Evolutionary conservation across 2,113 vertebrate species (phyloP), one percentile per base, ranked within the genome.

Genomic region (Carollia perspicillata): DNA sequence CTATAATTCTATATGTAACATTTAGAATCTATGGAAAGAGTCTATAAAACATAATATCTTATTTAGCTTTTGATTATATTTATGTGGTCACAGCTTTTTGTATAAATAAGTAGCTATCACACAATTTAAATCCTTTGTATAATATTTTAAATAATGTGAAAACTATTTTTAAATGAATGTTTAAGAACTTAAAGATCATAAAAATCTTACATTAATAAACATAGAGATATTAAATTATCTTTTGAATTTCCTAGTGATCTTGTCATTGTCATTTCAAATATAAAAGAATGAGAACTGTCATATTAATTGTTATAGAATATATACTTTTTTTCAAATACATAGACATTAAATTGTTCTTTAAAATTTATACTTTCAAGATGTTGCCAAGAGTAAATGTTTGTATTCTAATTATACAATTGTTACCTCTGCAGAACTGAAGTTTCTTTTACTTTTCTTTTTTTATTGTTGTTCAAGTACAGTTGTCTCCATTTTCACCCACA

Each of bases 321-420:
- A 58, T 58, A 58, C 55, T 58, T 23, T 58, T 53, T 9, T 23
- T 98, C 97, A 85, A 66, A 97, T 93, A 60, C 89, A 97, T 8
- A 94, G 80, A 97, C 55, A 97, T 97, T 95, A 98, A 96, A 97
- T 95, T 98, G 77, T 96, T 97, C 35, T 93, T 98, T 96, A 95
- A 97, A 98, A 97, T 96, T 88, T 95, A 96, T 96, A 91, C 90
- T 97, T 98, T 97, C 89, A 97, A 97, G 95, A 95, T 71, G 96
- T 33, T 96, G 60, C 65, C 84, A 53, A 49, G 65, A 96, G 96
- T 89, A 97, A 94, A 20, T 92, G 42, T 89, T 96, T 97, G 86
- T 97, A 88, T 96, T 95, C 98, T 97, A 97, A 98, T 98, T 95
- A 58, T 53, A 49, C 84, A 95, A 95, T 98, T 98, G 96, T 88